Evolutionary conservation across 2,113 vertebrate species (phyloP), one percentile per base, ranked within the genome.

Genomic region (Desmodus rotundus): DNA sequence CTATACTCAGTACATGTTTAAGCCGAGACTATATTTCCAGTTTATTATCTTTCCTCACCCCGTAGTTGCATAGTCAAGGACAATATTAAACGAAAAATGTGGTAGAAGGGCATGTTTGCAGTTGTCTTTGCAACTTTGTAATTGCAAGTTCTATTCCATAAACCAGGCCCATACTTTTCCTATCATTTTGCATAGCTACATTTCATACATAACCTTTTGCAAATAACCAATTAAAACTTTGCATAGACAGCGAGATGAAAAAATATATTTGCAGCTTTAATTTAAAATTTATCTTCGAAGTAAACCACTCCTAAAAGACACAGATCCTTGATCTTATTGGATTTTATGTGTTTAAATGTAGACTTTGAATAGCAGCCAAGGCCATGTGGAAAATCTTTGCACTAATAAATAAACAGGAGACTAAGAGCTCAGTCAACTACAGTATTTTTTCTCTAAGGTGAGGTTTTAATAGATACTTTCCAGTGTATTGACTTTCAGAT

Each of bases 381-480:
- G 7, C 22, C 89, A 54, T 95, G 78, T 97, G 87, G 90, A 94
- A 97, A 98, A 94, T 72, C n/a, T 93, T 97, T 94, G 83, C 54
- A 33, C 97, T 94, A 94, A 96, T 43, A 96, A 97, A 92, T 31
- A 92, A 94, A 86, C 87, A 87, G 36, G 22, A 94, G n/a, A 67
- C 70, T 89, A 47, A 95, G 96, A 94, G 16, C 77, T 96, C 52
- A 93, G 82, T 11, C 41, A 91, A 95, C 89, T 93, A 0, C 3
- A 80, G 54, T 33, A 19, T 58, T 97, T 94, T 97, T 96, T n/a
- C 94, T 91, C 12, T 95, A 97, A 97, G 84, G n/a, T 19, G 28
- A 97, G 38, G 54, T 95, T 96, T 97, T 97, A 96, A 95, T 90
- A 89, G 70, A 77, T 95, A 90, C 61, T 97, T 97, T 86, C 78